phyloP scores from a whole-genome alignment of 2,888 invertebrate genomes.

The Drosophila kambysellisi region DNA sequence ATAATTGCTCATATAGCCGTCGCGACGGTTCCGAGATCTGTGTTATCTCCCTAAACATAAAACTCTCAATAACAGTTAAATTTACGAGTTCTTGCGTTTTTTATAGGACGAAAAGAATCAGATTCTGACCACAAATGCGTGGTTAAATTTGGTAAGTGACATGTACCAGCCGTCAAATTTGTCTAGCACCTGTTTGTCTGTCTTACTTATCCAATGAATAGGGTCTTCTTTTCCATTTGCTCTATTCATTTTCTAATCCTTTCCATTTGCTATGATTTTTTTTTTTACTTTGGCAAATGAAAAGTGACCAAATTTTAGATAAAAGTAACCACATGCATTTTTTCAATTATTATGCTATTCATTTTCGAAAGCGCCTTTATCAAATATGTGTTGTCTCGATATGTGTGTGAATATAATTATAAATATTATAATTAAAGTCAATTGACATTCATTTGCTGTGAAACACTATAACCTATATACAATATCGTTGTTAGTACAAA shows the following conservation, averaged over 20 bases:
- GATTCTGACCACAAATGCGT: constrained; percentile 98
- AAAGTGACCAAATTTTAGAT: constrained; percentile 56
- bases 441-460: constrained; percentile 47
- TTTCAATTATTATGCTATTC: constrained; percentile 39
- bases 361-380: constrained; percentile 55
- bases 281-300: constrained; percentile 35
- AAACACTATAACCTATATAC: constrained; percentile 49
- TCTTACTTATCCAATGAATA: constrained; percentile 36
- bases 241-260: constrained; percentile 2
- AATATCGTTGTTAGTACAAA: constrained; percentile 41
- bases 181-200: constrained; percentile 68
- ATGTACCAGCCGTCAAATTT: constrained; percentile 84
- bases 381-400: constrained; percentile 69
- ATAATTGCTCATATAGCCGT: constrained; percentile 11
- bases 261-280: constrained; percentile 24
- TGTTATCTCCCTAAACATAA: constrained; percentile 22
- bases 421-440: constrained; percentile 37
- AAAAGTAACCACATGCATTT: constrained; percentile 50
- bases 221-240: constrained; percentile 19
- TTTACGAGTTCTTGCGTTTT: constrained; percentile 84
- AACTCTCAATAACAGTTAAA: constrained; percentile 33
- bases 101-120: constrained; percentile 99
- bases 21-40: constrained; percentile 33
- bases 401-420: constrained; percentile 65
- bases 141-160: constrained; percentile 98